These are phyloP conservation scores for Pogonomyrmex californicus DNA, from an alignment of 1,140 invertebrate genomes.

Conservation along the genomic window DNA sequence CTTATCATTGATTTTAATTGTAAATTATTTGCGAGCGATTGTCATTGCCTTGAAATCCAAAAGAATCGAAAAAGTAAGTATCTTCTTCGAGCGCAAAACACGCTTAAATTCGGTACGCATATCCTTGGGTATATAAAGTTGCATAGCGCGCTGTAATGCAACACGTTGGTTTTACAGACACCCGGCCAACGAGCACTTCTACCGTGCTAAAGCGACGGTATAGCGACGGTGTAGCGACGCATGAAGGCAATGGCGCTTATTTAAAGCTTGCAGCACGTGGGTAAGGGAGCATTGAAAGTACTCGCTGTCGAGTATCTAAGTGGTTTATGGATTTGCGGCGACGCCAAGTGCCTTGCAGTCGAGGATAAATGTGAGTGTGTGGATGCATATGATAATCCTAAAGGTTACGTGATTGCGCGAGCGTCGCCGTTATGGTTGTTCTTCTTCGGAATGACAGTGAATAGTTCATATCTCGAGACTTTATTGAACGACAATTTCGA, in stretches of 20 bases:
- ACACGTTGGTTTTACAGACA: constrained; percentile 34
- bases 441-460: constrained; percentile 1
- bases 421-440: constrained; percentile 42
- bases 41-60: not conserved
- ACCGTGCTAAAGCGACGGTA: constrained; percentile 10
- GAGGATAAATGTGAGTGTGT: constrained; percentile 41
- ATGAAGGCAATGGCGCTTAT: constrained; percentile 38
- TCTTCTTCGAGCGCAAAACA: not conserved
- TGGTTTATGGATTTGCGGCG: constrained; percentile 55
- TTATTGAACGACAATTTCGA: not conserved
- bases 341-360: constrained; percentile 35
- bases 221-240: constrained; percentile 35
- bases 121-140: constrained; percentile 33
- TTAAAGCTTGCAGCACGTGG: constrained; percentile 49
- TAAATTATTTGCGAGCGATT: not conserved
- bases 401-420: constrained; percentile 53
- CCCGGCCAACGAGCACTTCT: constrained; percentile 32
- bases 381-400: constrained; percentile 46
- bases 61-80: not conserved
- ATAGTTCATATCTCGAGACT: not conserved
- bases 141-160: constrained; percentile 21
- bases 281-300: constrained; percentile 59
- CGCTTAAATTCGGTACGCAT: constrained; percentile 29
- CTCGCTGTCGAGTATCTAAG: constrained; percentile 51
- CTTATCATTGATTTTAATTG: not conserved